phyloP scores from a whole-genome alignment of 2,888 invertebrate species.

The Troides helena region DNA sequence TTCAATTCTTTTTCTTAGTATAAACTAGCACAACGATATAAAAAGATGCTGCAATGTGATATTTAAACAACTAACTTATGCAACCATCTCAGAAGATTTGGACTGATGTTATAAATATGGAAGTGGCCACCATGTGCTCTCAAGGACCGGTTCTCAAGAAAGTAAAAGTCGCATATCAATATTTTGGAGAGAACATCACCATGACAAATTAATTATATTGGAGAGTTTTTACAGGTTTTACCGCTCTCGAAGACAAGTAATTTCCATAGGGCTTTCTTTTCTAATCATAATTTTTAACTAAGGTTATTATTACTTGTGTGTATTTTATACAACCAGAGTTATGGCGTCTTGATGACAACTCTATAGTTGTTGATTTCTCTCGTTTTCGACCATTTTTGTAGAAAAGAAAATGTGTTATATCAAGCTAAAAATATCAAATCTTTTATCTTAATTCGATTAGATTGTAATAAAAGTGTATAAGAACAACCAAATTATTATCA shows the following conservation, averaged over 20 bases:
- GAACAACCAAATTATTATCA: no score
- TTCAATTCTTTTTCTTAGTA: no score
- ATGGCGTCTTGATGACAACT: background rate
- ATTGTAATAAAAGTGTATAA: background rate
- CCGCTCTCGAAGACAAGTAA: background rate
- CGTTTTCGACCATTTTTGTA: background rate
- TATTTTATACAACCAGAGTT: background rate
- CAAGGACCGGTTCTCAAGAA: conserved; percentile 41
- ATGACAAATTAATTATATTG: conserved; percentile 9
- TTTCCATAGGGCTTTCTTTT: background rate
- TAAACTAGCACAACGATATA: background rate
- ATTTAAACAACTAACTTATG: background rate
- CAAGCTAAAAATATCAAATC: background rate
- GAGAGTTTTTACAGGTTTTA: background rate
- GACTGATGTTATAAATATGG: conserved; percentile 24
- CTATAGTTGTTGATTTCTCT: background rate
- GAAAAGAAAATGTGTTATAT: background rate
- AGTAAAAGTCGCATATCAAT: conserved; percentile 42
- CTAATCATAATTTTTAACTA: background rate
- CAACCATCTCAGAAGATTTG: conserved; percentile 14
- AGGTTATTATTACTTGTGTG: background rate
- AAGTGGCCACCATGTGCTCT: conserved; percentile 32
- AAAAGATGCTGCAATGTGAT: background rate
- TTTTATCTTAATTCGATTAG: background rate
- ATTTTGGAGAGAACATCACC: conserved; percentile 19